Evolutionary conservation across 2,888 invertebrate species (phyloP), one percentile per base, ranked within the genome.

Genomic region (Drosophila affinis): DNA sequence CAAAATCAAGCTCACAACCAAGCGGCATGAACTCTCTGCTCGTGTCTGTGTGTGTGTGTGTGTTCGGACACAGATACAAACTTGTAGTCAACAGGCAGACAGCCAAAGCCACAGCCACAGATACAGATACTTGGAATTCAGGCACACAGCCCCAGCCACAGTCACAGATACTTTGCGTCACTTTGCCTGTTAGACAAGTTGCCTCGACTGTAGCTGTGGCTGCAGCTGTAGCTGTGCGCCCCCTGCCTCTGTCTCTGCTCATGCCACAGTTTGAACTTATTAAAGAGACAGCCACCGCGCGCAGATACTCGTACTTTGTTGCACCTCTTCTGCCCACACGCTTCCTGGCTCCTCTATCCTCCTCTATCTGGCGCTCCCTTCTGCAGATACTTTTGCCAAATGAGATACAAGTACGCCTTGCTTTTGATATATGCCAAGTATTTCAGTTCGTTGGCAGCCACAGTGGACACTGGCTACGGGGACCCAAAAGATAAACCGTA

Each of bases 11-110:
- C 82, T 79, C 71, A 32, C 34, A 76, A 76, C 73, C 72, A 68
- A 77, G 79, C 83, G 76, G 76, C 81, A 78, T 85, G 82, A 87
- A 85, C 87, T 86, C 81, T 68, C 82, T 77, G 79, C 73, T 71
- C 71, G 3, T 34, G 39, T 39, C 14, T 39, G 39, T 14, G 39
- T 14, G 6, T 69, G 71, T 75, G 69, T 60, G 49, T 75, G 72
- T 78, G 75, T 76, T 58, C 77, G 77, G 70, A 67, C 54, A 71
- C 47, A 47, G 9, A 59, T 39, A 54, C 24, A 72, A 72, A 73
- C 78, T 78, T 75, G 73, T 72, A 71, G 77, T 73, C 77, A 82
- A 76, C 78, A 78, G 62, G 75, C 77, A 81, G 65, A 77, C 60
- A 71, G 46, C 39, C 34, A 58, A 45, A 63, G 65, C 52, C 71